Evolutionary conservation across 2,113 vertebrate genomes (phyloP).

Genomic region (Alectura lathami): DNA sequence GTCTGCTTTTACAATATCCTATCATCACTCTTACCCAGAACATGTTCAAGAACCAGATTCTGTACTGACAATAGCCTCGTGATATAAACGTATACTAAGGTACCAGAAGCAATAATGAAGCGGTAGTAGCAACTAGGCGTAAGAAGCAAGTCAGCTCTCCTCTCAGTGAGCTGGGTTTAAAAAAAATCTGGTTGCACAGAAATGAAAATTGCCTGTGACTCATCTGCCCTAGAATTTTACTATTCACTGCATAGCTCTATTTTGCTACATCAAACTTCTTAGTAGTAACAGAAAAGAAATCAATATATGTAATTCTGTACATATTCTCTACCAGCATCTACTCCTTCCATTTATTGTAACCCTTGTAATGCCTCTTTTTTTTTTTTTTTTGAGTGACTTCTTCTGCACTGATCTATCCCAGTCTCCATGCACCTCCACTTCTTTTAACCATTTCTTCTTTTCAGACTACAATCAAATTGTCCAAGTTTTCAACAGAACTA

Average conservation of each 20-base stretch:
- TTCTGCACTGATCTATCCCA: neutral
- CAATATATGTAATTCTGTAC: neutral
- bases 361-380: neutral
- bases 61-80: neutral
- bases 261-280: constrained; percentile 20
- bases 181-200: neutral
- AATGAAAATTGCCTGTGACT: neutral
- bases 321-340: neutral
- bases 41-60: neutral
- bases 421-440: neutral
- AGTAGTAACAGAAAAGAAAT: neutral
- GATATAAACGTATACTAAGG: neutral
- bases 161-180: neutral
- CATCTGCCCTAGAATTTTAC: neutral
- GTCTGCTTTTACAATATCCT: neutral
- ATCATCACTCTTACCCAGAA: neutral
- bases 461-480: neutral
- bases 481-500: neutral
- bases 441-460: neutral
- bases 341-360: neutral
- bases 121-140: neutral
- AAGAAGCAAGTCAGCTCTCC: neutral
- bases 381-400: no score
- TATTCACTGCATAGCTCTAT: neutral
- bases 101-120: neutral